A percentile compares a stretch with the other conserved stretches of the same genome.
phyloP scores from a whole-genome alignment of 2,797 vertebrate species.

The Poecilia picta region DNA sequence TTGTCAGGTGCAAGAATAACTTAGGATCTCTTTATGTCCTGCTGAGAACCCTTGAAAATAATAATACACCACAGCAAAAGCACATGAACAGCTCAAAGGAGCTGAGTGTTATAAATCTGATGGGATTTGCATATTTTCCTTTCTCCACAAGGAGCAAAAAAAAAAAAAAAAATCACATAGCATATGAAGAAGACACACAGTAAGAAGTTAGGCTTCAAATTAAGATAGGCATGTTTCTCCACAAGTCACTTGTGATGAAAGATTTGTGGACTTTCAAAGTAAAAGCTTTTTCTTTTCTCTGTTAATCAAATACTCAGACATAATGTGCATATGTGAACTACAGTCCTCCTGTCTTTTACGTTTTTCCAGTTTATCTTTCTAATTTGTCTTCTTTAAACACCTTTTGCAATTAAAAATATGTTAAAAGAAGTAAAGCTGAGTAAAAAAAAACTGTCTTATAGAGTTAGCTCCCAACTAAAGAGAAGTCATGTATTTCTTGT shows the following conservation, averaged over 20 bases:
- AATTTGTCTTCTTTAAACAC: conserved; percentile 35
- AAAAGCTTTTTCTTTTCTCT: conserved; percentile 31
- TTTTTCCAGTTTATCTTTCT: conserved; percentile 36
- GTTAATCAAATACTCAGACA: conserved; percentile 53
- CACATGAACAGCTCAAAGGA: conserved; percentile 67
- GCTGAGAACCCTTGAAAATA: conserved; percentile 81
- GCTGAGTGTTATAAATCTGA: conserved; percentile 76
- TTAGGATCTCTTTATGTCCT: conserved; percentile 76
- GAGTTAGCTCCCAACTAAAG: conserved; percentile 28
- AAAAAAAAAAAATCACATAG: conserved; percentile 55
- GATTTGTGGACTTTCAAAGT: conserved; percentile 44
- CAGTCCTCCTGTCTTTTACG: conserved; percentile 18
- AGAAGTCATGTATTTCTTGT: conserved; percentile 2
- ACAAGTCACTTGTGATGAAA: conserved; percentile 55
- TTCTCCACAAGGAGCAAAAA: conserved; percentile 51
- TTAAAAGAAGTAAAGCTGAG: conserved; percentile 14
- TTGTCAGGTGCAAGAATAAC: conserved; percentile 79
- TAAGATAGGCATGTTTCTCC: conserved; percentile 48
- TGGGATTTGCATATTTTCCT: conserved; percentile 77
- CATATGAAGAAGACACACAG: conserved; percentile 42
- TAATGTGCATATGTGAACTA: conserved; percentile 49
- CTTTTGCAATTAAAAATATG: conserved; percentile 14
- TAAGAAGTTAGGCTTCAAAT: conserved; percentile 54
- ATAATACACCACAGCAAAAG: conserved; percentile 72
- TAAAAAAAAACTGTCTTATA: conserved; percentile 39